A percentile compares a stretch with the other conserved stretches of the same genome.
Evolutionary conservation across 2,888 invertebrate species (phyloP).

Genomic region (Rhopalosiphum nymphaeae): DNA sequence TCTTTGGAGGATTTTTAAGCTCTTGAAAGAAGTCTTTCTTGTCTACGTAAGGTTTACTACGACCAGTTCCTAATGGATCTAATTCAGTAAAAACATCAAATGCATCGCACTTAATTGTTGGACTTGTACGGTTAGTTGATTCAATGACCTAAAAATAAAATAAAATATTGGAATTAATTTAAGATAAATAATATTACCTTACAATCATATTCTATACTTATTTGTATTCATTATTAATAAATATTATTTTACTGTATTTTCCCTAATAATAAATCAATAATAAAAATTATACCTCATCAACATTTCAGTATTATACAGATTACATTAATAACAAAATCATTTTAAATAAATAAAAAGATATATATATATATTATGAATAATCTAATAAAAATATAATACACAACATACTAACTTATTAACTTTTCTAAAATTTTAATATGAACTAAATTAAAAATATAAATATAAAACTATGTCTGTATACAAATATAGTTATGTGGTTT

Average conservation of each 20-base stretch:
- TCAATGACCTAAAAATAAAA: slow-evolving; percentile 42
- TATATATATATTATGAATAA: neutral
- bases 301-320: too few species aligned
- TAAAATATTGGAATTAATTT: neutral
- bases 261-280: neutral
- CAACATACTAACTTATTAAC: neutral
- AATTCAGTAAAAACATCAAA: slow-evolving; percentile 91
- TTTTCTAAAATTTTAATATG: neutral
- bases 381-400: neutral
- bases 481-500: too few species aligned
- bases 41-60: slow-evolving; percentile 92
- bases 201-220: neutral
- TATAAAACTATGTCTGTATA: too few species aligned
- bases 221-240: neutral
- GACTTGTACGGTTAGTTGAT: slow-evolving; percentile 35
- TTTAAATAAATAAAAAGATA: neutral
- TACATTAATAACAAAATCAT: neutral
- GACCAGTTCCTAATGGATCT: slow-evolving; percentile 92
- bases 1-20: slow-evolving; percentile 93
- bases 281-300: too few species aligned
- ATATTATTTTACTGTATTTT: neutral
- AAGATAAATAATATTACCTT: neutral
- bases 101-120: slow-evolving; percentile 61
- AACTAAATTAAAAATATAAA: neutral
- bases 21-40: slow-evolving; percentile 97